phyloP scores from a whole-genome alignment of 2,797 vertebrate genomes.

The Paratrypauchen microcephalus region DNA sequence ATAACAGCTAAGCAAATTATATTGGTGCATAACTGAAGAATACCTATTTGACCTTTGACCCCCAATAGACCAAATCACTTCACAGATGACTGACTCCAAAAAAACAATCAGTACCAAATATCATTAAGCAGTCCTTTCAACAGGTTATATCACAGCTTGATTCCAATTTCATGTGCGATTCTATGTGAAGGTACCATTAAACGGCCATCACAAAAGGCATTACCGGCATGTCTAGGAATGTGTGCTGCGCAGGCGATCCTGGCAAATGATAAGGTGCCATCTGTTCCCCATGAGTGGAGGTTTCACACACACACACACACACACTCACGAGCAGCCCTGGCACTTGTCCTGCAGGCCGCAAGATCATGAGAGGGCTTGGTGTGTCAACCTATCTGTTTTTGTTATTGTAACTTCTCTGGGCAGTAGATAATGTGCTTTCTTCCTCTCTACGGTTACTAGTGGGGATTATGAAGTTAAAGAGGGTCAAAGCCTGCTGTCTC shows the following conservation, averaged over 20 bases:
- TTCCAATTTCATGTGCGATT: constrained; percentile 62
- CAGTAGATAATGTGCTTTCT: constrained; percentile 69
- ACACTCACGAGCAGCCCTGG: constrained; percentile 42
- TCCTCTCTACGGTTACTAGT: constrained; percentile 76
- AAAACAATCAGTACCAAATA: constrained; percentile 35
- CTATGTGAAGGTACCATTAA: constrained; percentile 69
- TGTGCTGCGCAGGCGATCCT: constrained; percentile 63
- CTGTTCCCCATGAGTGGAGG: constrained; percentile 73
- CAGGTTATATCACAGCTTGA: constrained; percentile 23
- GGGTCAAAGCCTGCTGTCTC: constrained; percentile 47
- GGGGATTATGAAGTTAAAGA: constrained; percentile 70
- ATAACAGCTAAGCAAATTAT: too few relatives aligned
- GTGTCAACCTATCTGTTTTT: constrained; percentile 47
- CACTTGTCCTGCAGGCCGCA: constrained; percentile 55
- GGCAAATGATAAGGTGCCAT: constrained; percentile 79
- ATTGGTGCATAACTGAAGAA: not conserved
- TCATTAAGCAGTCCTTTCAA: constrained; percentile 5
- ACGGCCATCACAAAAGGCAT: constrained; percentile 71
- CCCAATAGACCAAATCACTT: not conserved
- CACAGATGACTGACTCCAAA: not conserved
- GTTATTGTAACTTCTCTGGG: constrained; percentile 75
- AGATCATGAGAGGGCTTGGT: constrained; percentile 60
- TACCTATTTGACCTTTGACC: not conserved
- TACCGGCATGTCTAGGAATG: constrained; percentile 82
- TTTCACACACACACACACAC: constrained; percentile 40